Evolutionary conservation across 2,113 vertebrate species (phyloP), one percentile per base, ranked within the genome.

Genomic region (Struthidea cinerea): DNA sequence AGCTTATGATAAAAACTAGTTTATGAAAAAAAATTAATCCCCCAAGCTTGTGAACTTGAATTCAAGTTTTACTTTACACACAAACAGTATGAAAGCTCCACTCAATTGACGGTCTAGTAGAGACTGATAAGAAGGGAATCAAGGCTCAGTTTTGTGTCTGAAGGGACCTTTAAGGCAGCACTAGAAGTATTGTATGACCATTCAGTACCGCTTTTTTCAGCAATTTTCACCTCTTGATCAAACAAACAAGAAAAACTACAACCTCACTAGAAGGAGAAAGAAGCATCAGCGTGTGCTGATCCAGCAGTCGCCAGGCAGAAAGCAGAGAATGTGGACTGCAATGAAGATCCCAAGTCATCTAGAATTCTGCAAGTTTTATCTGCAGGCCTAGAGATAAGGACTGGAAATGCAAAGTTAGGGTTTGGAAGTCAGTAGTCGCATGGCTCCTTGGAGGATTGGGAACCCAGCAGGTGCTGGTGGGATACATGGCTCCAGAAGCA

Each of bases 281-380:
- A 60, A 52, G 53, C 23, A 61, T 3, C 35, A 16, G 2, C 2
- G 5, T 28, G 7, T n/a, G 41, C 37, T 35, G 27, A 32, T 46
- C 16, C 16, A n/a, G 30, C 39, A 59, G 20, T 26, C 4, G 2
- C 16, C 33, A 50, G 27, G 35, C 18, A 0, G 4, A 56, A 78
- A 87, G 16, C 10, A 20, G 17, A 69, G 30, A 56, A 24, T n/a
- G 13, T 16, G 26, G 55, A 8, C 7, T 39, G 8, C 30, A 42
- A 0, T 3, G n/a, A 76, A 16, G 16, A 44, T 73, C n/a, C 14
- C 13, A 13, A 68, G 9, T 6, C 56, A 42, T 11, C 20, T 5
- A 1, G 6, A 7, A n/a, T 37, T 80, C 68, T 53, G 19, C 37
- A 77, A 26, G 22, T 39, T 90, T 76, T 53, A 70, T 28, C 46